Base-by-base conservation (phyloP, 92 coral and sea anemone genomes). In the Actinostola sp. region DNA sequence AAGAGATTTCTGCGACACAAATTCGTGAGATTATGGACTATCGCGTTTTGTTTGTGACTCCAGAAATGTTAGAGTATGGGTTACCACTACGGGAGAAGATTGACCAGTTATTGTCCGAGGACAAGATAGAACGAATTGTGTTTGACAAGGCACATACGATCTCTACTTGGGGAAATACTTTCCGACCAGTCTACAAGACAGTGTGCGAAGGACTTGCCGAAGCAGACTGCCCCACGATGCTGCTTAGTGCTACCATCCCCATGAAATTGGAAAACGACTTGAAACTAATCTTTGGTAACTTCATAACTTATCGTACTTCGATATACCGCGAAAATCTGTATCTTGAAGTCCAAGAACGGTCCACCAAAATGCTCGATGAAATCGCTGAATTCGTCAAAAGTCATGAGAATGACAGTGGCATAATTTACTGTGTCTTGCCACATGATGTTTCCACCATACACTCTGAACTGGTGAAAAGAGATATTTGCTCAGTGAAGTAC, bases 81-180 rank as follows among this genome's bases (percentile, higher is more conserved):
- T n/a, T n/a, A n/a, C n/a, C n/a, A n/a, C 28, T 55, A n/a, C 3
- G 8, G 19, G 58, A 35, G 11, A 44, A 67, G 35, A 48, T 8
- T 4, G 68, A 49, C 28, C 4, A 6, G 19, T 20, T 48, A 14
- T 6, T 20, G 3, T 2, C 20, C 15, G 29, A 43, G 8, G 41
- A n/a, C 8, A 7, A 54, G 15, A 2, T 69, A 14, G 65, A 62
- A 0, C 57, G 78, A 59, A 33, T 70, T n/a, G 72, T 70, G 0
- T 25, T 78, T 14, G 83, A 78, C 60, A 70, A 78, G 41, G 84
- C 84, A 23, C 84, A 78, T 58, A 78, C 77, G 20, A 33, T 78
- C 11, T 58, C 55, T 8, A 68, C 62, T 33, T 78, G 84, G 77
- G 84, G 84, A 2, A 31, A 39, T 3, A 79, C 78, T 32, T 79